Base-by-base conservation (phyloP, 2,797 vertebrate species). In the Euthynnus affinis region DNA sequence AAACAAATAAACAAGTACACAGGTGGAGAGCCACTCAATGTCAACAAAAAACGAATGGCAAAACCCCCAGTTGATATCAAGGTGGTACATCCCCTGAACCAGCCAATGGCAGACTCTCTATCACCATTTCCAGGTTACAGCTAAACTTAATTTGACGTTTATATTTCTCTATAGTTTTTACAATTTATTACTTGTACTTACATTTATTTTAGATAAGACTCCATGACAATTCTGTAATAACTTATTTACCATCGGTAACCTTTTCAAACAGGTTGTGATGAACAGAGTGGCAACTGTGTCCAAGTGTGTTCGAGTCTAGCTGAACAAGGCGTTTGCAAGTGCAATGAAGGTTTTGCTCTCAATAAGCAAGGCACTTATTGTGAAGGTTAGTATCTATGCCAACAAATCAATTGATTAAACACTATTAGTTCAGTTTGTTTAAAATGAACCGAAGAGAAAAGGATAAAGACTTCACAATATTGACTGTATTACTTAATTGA, bases 1-100 rank as follows among this genome's bases (percentile, higher is more conserved):
- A 96, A 93, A 88, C 93, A 91, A 92, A 88, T 96, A 17, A 94
- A 96, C 89, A 99, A 97, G 87, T 94, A 95, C 71, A 95, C 93
- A 0, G 97, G 97, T 29, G 95, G 95, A 29, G 74, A 92, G 22
- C 49, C 90, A 2, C 88, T 93, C 42, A 92, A 88, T 46, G 94
- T 98, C 42, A 96, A 90, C 78, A 71, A 92, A 22, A 94, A 92
- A 51, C 79, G 81, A 37, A 90, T 95, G 60, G 67, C 87, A 68
- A 88, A 93, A 57, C 89, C 95, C 58, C 95, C 96, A 13, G 65
- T 68, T 22, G 92, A 93, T 25, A 82, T 99, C 70, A 95, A 94
- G 93, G 93, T 97, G 55, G 94, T 98, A 0, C 96, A 98, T 90
- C 94, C 94, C 0, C 84, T 95, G 13, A 90, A 90, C 58, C 96